Base-by-base conservation (phyloP, 2,888 invertebrate species). In the Ceriagrion tenellum region DNA sequence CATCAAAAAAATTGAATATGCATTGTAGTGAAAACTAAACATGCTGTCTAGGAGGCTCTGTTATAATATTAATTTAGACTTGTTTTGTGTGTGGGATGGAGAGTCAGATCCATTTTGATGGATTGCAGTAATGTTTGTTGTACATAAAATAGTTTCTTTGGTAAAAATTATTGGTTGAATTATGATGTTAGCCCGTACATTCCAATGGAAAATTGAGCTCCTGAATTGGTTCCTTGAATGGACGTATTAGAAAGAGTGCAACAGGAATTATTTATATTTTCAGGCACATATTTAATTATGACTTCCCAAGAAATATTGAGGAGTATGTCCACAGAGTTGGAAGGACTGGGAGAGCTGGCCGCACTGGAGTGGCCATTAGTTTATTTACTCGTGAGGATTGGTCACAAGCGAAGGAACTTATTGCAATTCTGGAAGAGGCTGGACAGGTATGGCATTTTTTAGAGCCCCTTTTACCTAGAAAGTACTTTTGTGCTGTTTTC, bases 311-410 rank as follows among this genome's bases (percentile, higher is more conserved):
- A 30, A 99, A 99, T 96, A 99, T 99, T 96, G 99, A 99, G 96
- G 99, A 99, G 96, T 99, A 99, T 97, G 99, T 99, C 0, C 99
- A 99, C 96, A 97, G 99, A 95, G 99, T 99, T n/a, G 99, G 99
- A 0, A 98, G 99, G 95, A 99, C 99, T 0, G 99, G 99, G 0
- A 97, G 99, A 95, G 99, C 99, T 30, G 99, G 99, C 30, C 98
- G 98, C 95, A 98, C 97, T 0, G 99, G 99, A 0, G 98, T 98
- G 95, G 98, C 99, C 0, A 98, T 99, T 69, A 98, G 99, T 95
- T 98, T 98, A 96, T 97, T 99, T 96, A 98, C 99, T 0, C 97
- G 98, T 88, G 97, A 97, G 55, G 99, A 99, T 97, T 99, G 99
- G 99, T 97, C 97, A 23, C 98, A 98, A 96, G 99, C 99, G 0